Percentiles rank a stretch among this genome's conserved stretches.
phyloP scores from a whole-genome alignment of 2,797 vertebrate genomes.

The Nyctibius grandis region DNA sequence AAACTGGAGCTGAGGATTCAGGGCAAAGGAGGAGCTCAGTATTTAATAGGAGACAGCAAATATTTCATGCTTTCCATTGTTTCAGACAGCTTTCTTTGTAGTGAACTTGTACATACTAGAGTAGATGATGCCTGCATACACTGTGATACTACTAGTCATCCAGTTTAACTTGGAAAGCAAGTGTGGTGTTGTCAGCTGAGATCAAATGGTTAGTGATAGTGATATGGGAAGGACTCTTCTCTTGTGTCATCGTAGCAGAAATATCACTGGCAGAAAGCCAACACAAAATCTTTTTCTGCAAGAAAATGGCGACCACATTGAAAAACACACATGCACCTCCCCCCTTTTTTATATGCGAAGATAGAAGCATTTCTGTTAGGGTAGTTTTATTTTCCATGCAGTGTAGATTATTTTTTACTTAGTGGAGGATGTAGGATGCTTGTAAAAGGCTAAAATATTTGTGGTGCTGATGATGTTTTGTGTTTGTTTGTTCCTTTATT shows the following conservation, averaged over 20 bases:
- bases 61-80: neutral
- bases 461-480: neutral
- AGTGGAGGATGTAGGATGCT: neutral
- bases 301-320: neutral
- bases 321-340: neutral
- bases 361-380: neutral
- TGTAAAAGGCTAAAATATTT: neutral
- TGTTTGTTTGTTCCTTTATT: neutral
- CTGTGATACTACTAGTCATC: neutral
- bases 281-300: neutral
- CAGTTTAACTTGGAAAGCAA: neutral
- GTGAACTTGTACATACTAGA: neutral
- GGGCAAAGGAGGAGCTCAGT: neutral
- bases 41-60: neutral
- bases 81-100: neutral
- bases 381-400: neutral
- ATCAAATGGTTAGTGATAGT: neutral
- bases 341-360: neutral
- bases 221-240: neutral
- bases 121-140: neutral
- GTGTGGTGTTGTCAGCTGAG: neutral
- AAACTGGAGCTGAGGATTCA: neutral
- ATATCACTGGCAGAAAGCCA: neutral
- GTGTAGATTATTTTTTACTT: neutral
- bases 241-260: neutral